Conservation (phyloP, 1,140 invertebrate species). For the Drosophila neocordata region DNA sequence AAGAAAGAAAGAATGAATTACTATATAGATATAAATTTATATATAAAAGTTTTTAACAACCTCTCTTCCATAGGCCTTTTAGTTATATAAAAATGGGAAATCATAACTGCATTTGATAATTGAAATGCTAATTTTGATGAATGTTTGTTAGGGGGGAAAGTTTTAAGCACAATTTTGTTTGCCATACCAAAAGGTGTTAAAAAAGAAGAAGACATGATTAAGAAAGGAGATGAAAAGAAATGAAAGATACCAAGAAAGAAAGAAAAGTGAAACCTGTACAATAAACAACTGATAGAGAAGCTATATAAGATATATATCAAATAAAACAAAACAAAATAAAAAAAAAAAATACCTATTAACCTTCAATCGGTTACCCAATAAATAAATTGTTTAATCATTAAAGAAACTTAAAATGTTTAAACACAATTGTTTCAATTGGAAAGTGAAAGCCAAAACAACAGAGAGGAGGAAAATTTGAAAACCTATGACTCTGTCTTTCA, state of each 20-base stretch:
- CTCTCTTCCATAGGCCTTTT: not conserved
- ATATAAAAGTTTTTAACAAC: not conserved
- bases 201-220: conserved; percentile 7
- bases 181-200: conserved; percentile 44
- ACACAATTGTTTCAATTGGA: conserved; percentile 65
- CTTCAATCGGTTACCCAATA: conserved; percentile 35
- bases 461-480: conserved; percentile 3
- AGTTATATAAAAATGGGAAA: conserved; percentile 27
- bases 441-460: conserved; percentile 56
- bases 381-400: conserved; percentile 42
- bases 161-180: conserved; percentile 41
- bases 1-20: not conserved
- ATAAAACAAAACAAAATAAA: not conserved
- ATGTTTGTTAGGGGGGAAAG: conserved; percentile 66
- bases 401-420: conserved; percentile 36
- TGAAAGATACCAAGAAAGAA: conserved; percentile 16
- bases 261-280: conserved; percentile 68
- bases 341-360: not conserved
- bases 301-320: conserved; percentile 45
- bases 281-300: conserved; percentile 23
- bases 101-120: conserved; percentile 51
- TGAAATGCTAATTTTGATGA: conserved; percentile 79
- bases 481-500: too few species aligned
- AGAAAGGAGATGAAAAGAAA: conserved; percentile 3
- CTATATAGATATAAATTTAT: too few species aligned